phyloP scores from a whole-genome alignment of 2,888 invertebrate genomes.

The Rosalia funebris region DNA sequence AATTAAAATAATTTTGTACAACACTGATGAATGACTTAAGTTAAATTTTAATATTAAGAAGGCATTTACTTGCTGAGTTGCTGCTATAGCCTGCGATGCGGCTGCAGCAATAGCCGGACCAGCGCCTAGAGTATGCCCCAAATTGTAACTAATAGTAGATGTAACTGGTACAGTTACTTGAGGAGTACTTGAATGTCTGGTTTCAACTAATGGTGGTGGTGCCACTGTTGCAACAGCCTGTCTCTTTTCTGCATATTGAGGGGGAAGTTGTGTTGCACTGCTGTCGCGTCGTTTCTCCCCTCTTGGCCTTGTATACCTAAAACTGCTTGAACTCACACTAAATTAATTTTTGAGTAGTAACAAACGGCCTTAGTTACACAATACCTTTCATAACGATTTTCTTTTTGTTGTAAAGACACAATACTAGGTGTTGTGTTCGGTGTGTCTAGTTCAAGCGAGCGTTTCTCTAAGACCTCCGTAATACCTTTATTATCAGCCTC shows the following conservation, averaged over 20 bases:
- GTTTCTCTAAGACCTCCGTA: constrained; percentile 92
- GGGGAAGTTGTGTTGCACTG: constrained; percentile 64
- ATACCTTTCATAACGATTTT: constrained; percentile 74
- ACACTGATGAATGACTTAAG: too few relatives aligned
- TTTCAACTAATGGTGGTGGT: constrained; percentile 52
- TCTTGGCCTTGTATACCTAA: constrained; percentile 64
- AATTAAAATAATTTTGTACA: constrained; percentile 28
- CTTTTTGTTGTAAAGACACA: constrained; percentile 79
- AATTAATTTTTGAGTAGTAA: constrained; percentile 25
- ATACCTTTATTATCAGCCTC: constrained; percentile 99
- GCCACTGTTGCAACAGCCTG: constrained; percentile 56
- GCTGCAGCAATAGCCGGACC: constrained; percentile 92
- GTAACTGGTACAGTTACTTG: constrained; percentile 50
- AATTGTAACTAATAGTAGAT: constrained; percentile 72
- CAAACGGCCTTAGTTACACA: background rate
- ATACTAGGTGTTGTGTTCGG: constrained; percentile 66
- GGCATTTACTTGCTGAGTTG: constrained; percentile 90
- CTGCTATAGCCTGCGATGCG: constrained; percentile 95
- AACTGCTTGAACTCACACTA: constrained; percentile 45
- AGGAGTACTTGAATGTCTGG: constrained; percentile 46
- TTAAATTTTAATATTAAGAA: too few relatives aligned
- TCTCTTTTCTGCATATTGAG: constrained; percentile 65
- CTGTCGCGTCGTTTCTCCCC: constrained; percentile 82
- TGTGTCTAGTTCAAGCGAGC: constrained; percentile 89
- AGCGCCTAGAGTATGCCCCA: constrained; percentile 83